Base-by-base conservation (phyloP, 30 jellyfish, hydroid and myxozoan species). In the Aurelia aurita region DNA sequence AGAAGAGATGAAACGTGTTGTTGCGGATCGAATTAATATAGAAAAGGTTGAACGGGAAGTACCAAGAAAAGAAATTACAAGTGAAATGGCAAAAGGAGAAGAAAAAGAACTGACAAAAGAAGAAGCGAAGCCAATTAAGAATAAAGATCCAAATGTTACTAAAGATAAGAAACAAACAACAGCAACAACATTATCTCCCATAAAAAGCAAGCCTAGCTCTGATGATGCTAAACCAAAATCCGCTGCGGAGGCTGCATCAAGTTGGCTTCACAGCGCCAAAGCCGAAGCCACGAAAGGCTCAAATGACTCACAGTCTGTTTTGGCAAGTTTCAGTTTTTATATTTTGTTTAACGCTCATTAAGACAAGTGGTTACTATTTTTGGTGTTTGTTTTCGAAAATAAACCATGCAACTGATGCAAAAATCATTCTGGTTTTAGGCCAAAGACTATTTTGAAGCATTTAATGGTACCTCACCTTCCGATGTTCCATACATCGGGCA, bases 251-350 rank as follows among this genome's bases (percentile, higher is more conserved):
- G 96, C 96, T 15, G 96, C 96, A 15, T 23, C 96, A 32, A 69
- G 86, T 25, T 87, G 96, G 96, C 68, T 87, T 57, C n/a, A n/a
- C 35, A 74, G 87, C 78, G 96, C 96, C 19, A 76, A 87, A 55
- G 86, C 88, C 12, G 95, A 87, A 67, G 80, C 74, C 11, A 43
- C 44, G 10, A 34, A 58, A 22, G 31, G 61, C 22, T 5, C 59
- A 13, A 23, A 28, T 31, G 3, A 16, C 27, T 9, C 87, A 12
- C 26, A 83, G 29, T 20, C 76, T 0, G 8, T 74, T 27, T 28
- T 80, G 23, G 90, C 63, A 79, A 79, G 82, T 62, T 49, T 5
- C 44, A 12, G 15, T 32, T 10, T 18, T 28, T 55, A 21, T 26
- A 18, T 23, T 74, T 49, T 49, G 6, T 18, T 0, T 55, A 2